Conservation (phyloP, 2,797 vertebrate genomes). For the Phataginus tetradactyla region DNA sequence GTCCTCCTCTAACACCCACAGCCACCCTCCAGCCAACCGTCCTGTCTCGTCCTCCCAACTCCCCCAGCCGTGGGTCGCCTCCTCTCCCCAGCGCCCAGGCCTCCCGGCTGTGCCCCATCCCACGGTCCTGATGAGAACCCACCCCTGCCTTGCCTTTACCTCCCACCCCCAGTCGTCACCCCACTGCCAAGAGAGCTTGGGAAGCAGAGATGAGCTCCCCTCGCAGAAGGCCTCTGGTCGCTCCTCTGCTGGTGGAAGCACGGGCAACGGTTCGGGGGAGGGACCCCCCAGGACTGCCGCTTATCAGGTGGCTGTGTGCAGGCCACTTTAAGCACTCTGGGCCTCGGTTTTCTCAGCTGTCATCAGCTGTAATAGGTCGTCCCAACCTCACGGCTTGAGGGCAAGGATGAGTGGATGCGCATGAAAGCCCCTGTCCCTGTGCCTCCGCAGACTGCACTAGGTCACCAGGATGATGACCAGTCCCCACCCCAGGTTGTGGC, state of each 20-base stretch:
- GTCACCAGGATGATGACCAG: background rate
- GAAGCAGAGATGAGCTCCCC: too few relatives aligned
- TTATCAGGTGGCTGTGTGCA: background rate
- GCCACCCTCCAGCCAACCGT: too few relatives aligned
- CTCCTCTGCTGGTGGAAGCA: background rate
- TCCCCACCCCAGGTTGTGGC: accelerated
- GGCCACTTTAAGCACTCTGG: background rate
- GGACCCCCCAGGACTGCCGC: background rate
- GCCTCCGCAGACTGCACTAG: accelerated
- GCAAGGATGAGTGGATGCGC: too few relatives aligned
- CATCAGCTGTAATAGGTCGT: background rate
- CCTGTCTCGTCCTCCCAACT: background rate
- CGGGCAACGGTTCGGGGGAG: background rate
- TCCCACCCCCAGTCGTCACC: accelerated
- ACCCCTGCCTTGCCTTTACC: background rate
- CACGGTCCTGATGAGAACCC: background rate
- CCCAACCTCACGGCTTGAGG: background rate
- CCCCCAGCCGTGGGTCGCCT: background rate
- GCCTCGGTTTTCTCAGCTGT: background rate
- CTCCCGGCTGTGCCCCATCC: background rate
- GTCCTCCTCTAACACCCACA: too few relatives aligned
- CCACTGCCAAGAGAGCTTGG: accelerated
- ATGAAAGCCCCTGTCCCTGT: background rate
- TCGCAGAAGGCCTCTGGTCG: background rate
- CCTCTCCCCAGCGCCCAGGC: background rate